Conservation (phyloP, 1,140 invertebrate genomes). For the Atta cephalotes region DNA sequence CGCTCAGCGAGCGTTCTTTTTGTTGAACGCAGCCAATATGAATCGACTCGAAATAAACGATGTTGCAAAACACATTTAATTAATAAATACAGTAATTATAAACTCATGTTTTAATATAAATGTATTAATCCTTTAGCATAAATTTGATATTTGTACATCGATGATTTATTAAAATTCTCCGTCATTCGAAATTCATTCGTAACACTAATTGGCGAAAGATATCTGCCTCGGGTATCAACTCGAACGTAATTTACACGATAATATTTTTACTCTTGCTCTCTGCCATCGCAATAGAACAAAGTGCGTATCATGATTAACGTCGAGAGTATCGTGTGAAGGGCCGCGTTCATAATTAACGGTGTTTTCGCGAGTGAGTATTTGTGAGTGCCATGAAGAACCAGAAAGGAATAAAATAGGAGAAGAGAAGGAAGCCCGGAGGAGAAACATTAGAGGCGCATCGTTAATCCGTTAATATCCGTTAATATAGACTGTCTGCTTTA, state of each 20-base stretch:
- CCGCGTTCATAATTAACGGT: constrained; percentile 10
- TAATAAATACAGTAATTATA: not conserved
- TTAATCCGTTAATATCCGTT: no score
- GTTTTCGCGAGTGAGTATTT: not conserved
- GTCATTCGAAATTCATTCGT: not conserved
- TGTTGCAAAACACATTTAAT: not conserved
- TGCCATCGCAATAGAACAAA: not conserved
- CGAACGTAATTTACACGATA: not conserved
- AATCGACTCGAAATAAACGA: not conserved
- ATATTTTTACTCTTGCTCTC: not conserved
- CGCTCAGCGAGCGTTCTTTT: no score
- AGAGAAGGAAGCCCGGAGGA: not conserved
- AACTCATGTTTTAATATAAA: not conserved
- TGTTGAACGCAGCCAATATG: no score
- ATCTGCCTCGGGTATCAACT: not conserved
- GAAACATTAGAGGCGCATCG: not conserved
- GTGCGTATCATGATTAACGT: not conserved
- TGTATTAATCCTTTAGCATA: not conserved
- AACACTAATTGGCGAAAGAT: not conserved
- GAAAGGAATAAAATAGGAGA: not conserved
- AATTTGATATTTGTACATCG: not conserved
- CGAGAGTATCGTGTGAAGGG: not conserved
- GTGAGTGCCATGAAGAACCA: not conserved
- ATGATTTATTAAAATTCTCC: not conserved
- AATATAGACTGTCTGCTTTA: not conserved